phyloP scores from a whole-genome alignment of 2,113 vertebrate genomes.

The Erythrocercus mccallii region DNA sequence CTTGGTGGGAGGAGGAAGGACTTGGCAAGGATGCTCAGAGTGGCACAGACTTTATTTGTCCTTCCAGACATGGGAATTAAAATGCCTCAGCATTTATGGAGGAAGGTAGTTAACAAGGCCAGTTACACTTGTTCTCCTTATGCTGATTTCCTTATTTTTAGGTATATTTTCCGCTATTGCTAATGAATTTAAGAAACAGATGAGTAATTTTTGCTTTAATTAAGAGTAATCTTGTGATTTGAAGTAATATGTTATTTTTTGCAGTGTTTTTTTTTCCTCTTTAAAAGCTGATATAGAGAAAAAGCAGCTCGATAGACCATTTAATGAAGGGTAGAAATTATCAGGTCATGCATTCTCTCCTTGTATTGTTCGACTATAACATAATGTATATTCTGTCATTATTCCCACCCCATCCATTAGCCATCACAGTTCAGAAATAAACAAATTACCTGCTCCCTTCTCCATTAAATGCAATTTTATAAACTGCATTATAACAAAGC shows the following conservation, averaged over 20 bases:
- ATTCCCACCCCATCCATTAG: constrained; percentile 62
- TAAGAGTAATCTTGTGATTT: constrained; percentile 25
- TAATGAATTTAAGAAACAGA: constrained; percentile 43
- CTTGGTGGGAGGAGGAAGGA: background rate
- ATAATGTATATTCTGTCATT: constrained; percentile 51
- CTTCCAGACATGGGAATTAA: background rate
- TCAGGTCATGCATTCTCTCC: constrained; percentile 44
- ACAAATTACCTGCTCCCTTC: constrained; percentile 53
- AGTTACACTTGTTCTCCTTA: background rate
- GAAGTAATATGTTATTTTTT: constrained; percentile 4
- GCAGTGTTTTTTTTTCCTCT: background rate
- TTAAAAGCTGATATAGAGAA: constrained; percentile 28
- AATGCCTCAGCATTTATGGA: background rate
- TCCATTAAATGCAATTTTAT: constrained; percentile 64
- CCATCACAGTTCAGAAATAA: constrained; percentile 61
- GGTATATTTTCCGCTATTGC: background rate
- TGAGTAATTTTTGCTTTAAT: constrained; percentile 55
- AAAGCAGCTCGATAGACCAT: constrained; percentile 23
- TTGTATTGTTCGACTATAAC: constrained; percentile 40
- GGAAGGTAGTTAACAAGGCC: background rate
- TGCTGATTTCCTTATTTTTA: background rate
- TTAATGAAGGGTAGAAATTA: constrained; percentile 56
- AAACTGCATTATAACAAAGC: constrained; percentile 55
- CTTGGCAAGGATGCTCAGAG: background rate
- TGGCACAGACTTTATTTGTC: background rate